phyloP scores from a whole-genome alignment of 2,888 invertebrate genomes.

The Thymelicus sylvestris region DNA sequence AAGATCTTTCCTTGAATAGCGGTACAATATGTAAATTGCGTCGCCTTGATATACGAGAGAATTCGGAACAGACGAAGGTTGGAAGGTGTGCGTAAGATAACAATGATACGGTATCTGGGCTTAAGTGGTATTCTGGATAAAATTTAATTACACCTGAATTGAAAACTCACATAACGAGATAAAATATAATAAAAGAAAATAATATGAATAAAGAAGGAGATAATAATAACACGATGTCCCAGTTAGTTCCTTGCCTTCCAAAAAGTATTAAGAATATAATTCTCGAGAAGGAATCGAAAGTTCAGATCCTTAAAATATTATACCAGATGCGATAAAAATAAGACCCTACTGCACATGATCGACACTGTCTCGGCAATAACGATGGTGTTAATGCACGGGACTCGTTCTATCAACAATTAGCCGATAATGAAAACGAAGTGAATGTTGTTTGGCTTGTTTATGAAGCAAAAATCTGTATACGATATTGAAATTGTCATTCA shows the following conservation, averaged over 20 bases:
- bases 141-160: constrained; percentile 22
- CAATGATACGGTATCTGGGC: constrained; percentile 48
- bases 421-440: constrained; percentile 65
- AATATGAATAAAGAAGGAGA: not conserved
- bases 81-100: constrained; percentile 60
- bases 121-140: constrained; percentile 37
- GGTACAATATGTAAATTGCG: constrained; percentile 76
- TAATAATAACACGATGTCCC: too few species aligned
- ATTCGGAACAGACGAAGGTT: constrained; percentile 56
- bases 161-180: constrained; percentile 1
- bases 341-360: constrained; percentile 35
- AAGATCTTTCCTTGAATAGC: constrained; percentile 69
- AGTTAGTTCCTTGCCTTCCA: too few species aligned
- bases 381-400: constrained; percentile 1
- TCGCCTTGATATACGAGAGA: constrained; percentile 61
- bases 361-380: constrained; percentile 30
- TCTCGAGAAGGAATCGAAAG: too few species aligned
- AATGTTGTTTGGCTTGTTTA: constrained; percentile 72
- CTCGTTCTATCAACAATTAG: constrained; percentile 28
- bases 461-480: constrained; percentile 67
- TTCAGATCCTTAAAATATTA: too few species aligned
- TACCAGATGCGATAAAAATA: not conserved
- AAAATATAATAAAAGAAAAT: not conserved
- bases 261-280: too few species aligned
- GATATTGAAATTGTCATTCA: constrained; percentile 65